phyloP scores from a whole-genome alignment of 2,113 vertebrate species.

The Melozone crissalis region DNA sequence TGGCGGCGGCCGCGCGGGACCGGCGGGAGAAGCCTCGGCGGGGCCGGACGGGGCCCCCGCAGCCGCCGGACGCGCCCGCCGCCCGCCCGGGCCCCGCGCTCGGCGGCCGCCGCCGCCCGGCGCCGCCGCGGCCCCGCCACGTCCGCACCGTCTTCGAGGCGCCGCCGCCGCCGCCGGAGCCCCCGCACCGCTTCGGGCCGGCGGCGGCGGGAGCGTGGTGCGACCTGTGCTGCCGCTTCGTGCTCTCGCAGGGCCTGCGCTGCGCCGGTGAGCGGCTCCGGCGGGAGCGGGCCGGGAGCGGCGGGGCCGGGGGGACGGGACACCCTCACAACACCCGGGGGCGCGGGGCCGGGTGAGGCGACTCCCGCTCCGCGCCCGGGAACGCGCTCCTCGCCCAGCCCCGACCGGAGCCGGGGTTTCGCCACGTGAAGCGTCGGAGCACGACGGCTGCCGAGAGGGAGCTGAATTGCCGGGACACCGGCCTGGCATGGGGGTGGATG shows the following conservation, averaged over 20 bases:
- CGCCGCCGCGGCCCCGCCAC: no score
- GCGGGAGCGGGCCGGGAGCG: not conserved
- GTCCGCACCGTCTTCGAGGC: not conserved
- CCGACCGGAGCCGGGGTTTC: rapidly evolving
- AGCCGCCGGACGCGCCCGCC: no score
- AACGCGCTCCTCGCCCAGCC: not conserved
- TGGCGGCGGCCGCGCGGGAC: not conserved
- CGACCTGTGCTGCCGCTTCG: conserved; percentile 54
- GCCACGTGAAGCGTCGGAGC: not conserved
- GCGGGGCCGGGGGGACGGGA: not conserved
- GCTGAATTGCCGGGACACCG: not conserved
- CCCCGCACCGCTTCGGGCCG: conserved; percentile 31
- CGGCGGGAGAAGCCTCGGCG: no score
- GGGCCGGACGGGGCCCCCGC: no score
- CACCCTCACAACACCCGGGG: rapidly evolving
- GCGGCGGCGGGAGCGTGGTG: conserved; percentile 34
- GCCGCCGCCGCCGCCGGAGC: not conserved
- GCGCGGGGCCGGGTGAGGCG: not conserved
- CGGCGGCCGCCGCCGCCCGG: no score
- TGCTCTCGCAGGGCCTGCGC: conserved; percentile 31
- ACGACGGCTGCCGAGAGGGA: not conserved
- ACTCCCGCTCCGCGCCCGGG: rapidly evolving
- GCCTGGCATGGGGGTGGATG: not conserved
- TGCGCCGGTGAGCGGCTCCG: conserved; percentile 35
- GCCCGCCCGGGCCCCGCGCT: no score